phyloP scores from a whole-genome alignment of 2,797 vertebrate species.

The Ctenopoma multispine region DNA sequence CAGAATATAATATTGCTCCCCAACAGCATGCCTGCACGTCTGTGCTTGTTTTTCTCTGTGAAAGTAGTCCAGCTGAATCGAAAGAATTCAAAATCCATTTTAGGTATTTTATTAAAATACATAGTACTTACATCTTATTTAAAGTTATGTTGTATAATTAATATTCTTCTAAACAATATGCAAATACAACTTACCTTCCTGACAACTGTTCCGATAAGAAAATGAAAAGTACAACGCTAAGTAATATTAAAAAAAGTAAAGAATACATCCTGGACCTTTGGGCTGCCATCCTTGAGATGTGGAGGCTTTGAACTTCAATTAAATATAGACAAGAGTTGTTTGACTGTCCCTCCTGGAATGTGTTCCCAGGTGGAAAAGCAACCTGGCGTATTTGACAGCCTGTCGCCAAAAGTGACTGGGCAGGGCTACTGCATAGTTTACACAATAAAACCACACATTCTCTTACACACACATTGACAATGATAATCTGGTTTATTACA shows the following conservation, averaged over 20 bases:
- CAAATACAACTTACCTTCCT: slow-evolving; percentile 32
- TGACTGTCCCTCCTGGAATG: not conserved
- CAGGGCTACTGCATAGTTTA: not conserved
- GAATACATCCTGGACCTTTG: not conserved
- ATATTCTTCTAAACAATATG: not conserved
- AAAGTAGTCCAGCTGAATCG: slow-evolving; percentile 10
- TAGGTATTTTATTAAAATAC: not conserved
- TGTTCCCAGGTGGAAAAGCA: accelerated
- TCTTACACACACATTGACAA: not conserved
- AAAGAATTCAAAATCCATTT: not conserved
- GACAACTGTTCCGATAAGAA: slow-evolving; percentile 14
- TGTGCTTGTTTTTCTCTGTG: not conserved
- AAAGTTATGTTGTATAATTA: not conserved
- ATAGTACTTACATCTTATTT: not conserved
- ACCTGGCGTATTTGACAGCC: accelerated
- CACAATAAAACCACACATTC: accelerated
- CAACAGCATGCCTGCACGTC: accelerated
- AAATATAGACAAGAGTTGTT: not conserved
- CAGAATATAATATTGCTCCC: accelerated
- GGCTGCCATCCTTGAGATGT: slow-evolving; percentile 24
- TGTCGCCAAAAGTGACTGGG: not conserved
- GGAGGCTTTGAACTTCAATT: not conserved
- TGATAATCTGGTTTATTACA: slow-evolving; percentile 40
- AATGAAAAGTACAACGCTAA: not conserved
- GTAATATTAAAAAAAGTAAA: slow-evolving; percentile 5